phyloP scores from a whole-genome alignment of 2,888 invertebrate genomes.

The Hylaea fasciaria region DNA sequence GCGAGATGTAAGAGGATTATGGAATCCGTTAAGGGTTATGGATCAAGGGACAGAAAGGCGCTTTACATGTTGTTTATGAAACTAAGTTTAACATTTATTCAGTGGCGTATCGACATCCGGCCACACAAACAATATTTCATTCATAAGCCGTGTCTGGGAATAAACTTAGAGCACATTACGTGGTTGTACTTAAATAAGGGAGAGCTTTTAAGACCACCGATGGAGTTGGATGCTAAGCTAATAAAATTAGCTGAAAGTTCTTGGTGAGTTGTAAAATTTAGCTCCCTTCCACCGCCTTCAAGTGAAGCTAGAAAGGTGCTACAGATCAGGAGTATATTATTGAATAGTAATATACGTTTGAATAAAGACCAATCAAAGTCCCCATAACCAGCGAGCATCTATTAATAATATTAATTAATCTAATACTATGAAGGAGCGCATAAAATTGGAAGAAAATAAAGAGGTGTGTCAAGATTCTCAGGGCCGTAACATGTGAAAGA shows the following conservation, averaged over 20 bases:
- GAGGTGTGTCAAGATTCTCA: too few relatives aligned
- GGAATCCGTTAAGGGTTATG: conserved; percentile 54
- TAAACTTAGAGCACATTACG: conserved; percentile 22
- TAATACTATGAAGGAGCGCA: too few relatives aligned
- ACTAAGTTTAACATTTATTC: conserved; percentile 51
- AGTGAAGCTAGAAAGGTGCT: too few relatives aligned
- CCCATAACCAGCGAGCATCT: too few relatives aligned
- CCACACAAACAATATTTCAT: conserved; percentile 42
- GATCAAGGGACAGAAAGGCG: conserved; percentile 46
- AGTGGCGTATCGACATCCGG: conserved; percentile 47
- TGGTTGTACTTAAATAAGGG: conserved; percentile 7
- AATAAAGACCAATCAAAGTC: too few relatives aligned
- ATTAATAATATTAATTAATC: too few relatives aligned
- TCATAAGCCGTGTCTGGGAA: conserved; percentile 40
- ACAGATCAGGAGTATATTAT: too few relatives aligned
- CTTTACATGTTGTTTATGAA: conserved; percentile 44
- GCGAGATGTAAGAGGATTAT: conserved; percentile 33
- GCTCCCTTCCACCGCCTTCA: too few relatives aligned
- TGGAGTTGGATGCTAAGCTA: conserved; percentile 7
- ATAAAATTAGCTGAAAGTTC: conserved; percentile 3
- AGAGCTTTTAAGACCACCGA: conserved; percentile 21
- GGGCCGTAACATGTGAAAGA: too few relatives aligned
- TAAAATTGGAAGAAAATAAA: too few relatives aligned
- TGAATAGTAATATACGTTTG: too few relatives aligned
- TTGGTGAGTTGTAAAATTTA: too few relatives aligned